A percentile compares a stretch with the other conserved stretches of the same genome.
phyloP scores from a whole-genome alignment of 1,140 invertebrate genomes.

The Hetaerina americana region DNA sequence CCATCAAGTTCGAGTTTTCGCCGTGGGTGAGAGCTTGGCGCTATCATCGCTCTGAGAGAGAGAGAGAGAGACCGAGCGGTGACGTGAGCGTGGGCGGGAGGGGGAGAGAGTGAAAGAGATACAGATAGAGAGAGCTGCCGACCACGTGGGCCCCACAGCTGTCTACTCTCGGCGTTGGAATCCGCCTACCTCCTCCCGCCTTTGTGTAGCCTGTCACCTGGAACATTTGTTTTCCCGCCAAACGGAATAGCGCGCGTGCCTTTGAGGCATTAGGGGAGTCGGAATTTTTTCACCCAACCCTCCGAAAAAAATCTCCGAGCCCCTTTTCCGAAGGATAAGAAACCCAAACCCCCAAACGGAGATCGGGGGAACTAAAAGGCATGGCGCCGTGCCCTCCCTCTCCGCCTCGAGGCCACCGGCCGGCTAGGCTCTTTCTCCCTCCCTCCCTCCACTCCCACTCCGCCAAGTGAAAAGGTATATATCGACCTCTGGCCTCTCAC shows the following conservation, averaged over 20 bases:
- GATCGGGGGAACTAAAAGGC: not conserved
- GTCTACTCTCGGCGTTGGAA: not conserved
- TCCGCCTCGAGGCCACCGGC: too few species aligned
- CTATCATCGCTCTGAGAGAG: too few species aligned
- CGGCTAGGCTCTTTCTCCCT: too few species aligned
- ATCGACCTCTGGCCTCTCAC: too few species aligned
- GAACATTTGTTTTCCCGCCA: not conserved
- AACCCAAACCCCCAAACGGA: too few species aligned
- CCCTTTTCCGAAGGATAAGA: not conserved
- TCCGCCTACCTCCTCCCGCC: not conserved
- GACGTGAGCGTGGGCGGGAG: too few species aligned
- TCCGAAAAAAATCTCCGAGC: not conserved
- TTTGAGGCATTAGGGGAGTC: not conserved
- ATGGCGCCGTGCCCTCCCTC: not conserved
- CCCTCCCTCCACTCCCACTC: too few species aligned
- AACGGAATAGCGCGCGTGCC: not conserved
- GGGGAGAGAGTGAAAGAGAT: not conserved
- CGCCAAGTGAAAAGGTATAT: too few species aligned
- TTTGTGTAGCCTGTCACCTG: not conserved
- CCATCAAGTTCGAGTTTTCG: not conserved
- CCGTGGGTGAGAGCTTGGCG: not conserved
- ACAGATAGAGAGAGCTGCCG: not conserved
- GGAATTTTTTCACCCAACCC: not conserved
- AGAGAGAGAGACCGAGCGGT: too few species aligned
- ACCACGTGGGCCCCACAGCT: too few species aligned